Evolutionary conservation across 2,113 vertebrate genomes (phyloP), one percentile per base, ranked within the genome.

Genomic region (Tautogolabrus adspersus): DNA sequence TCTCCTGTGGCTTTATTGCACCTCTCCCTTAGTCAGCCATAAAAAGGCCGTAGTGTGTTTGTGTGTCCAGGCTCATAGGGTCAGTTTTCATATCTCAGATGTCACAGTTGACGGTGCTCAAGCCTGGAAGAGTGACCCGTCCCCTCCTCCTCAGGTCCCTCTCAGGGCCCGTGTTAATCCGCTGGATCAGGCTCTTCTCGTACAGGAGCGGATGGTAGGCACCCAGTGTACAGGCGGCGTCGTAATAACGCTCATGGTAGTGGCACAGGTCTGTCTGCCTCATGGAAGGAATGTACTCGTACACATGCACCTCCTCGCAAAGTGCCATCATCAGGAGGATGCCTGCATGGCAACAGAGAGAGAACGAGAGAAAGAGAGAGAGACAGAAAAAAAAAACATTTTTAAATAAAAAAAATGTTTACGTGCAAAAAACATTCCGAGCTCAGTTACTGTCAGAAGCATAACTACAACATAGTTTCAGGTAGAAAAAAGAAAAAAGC

Each of bases 301-400:
- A 99, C 44, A 99, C 96, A 0, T 98, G 96, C 40, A 99, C 96
- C 85, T 98, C 94, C 0, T 95, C 86, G 61, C 98, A 99, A 88
- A 99, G 88, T 44, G 96, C 95, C 97, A 99, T 98, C 98, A 99
- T 99, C 92, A 98, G 87, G 71, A 99, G 92, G 87, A 98, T 98
- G 38, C 98, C 98, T 99, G 94, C 21, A 64, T 4, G 34, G 19
- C 1, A 38, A 69, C 30, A 74, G 4, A 60, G 1, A 46, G 11
- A 72, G 8, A 52, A 26, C 44, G 22, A 42, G 11, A 11, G 9
- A 10, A 2, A 10, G n/a, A 58, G 1, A 58, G 15, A 9, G 1
- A 58, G 6, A 58, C 6, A 9, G 4, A 30, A 15, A 58, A 16
- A 58, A 10, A 58, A n/a, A 6, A 19, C 1, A 19, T 51, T 8